A percentile compares a stretch with the other conserved stretches of the same genome.
Evolutionary conservation across 2,797 vertebrate genomes (phyloP).

Genomic region (Leucoraja ocellata): DNA sequence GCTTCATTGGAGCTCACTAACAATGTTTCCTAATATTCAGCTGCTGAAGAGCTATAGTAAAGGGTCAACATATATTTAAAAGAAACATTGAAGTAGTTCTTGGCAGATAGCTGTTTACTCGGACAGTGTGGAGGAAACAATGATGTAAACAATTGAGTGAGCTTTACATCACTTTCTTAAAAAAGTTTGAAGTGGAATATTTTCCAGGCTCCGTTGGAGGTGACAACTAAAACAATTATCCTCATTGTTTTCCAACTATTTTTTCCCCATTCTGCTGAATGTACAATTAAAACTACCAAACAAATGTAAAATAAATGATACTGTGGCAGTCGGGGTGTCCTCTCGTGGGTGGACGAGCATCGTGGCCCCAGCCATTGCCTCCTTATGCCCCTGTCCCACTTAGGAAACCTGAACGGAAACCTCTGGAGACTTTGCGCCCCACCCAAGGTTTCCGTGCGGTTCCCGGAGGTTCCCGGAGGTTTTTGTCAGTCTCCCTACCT

Average conservation of each 20-base stretch:
- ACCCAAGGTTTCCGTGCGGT: too few species aligned
- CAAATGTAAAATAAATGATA: background rate
- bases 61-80: background rate
- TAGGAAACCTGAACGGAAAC: too few species aligned
- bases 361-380: too few species aligned
- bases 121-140: background rate
- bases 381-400: too few species aligned
- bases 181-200: background rate
- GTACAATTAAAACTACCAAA: background rate
- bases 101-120: background rate
- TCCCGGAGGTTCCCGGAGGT: too few species aligned
- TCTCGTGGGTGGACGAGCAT: too few species aligned
- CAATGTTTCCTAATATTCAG: background rate
- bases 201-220: background rate
- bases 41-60: background rate
- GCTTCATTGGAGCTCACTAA: too few species aligned
- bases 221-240: background rate
- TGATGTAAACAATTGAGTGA: background rate
- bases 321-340: too few species aligned
- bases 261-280: background rate
- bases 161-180: background rate
- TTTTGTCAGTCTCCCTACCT: too few species aligned
- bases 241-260: background rate
- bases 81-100: background rate
- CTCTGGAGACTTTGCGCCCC: too few species aligned